phyloP scores from a whole-genome alignment of 2,113 vertebrate genomes.

The Channa maculata region DNA sequence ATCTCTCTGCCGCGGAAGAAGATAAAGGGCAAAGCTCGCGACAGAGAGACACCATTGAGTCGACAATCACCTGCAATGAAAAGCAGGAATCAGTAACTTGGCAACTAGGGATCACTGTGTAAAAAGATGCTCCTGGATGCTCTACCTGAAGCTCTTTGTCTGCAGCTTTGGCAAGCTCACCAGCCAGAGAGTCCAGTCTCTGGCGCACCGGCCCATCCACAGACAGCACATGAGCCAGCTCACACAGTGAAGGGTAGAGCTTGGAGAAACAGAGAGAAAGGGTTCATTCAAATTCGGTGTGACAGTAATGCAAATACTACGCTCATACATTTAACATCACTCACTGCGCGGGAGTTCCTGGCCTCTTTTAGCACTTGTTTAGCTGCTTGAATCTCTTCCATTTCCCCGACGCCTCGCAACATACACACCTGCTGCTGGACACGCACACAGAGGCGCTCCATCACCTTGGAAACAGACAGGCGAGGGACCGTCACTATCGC shows the following conservation, averaged over 20 bases:
- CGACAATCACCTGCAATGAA: slow-evolving; percentile 87
- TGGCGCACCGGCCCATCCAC: slow-evolving; percentile 91
- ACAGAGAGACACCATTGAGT: slow-evolving; percentile 91
- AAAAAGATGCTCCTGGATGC: background rate
- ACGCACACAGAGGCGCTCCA: slow-evolving; percentile 89
- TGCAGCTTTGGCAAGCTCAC: slow-evolving; percentile 91
- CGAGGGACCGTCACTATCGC: background rate
- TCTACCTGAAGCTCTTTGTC: slow-evolving; percentile 93
- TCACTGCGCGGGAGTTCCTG: slow-evolving; percentile 92
- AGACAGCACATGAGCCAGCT: slow-evolving; percentile 91
- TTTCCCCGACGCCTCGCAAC: slow-evolving; percentile 84
- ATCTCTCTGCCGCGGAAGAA: slow-evolving; percentile 85
- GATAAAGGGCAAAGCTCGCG: slow-evolving; percentile 90
- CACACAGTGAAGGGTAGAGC: slow-evolving; percentile 92
- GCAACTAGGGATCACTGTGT: background rate
- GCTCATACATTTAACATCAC: slow-evolving; percentile 43
- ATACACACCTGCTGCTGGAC: slow-evolving; percentile 91
- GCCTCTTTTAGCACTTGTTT: slow-evolving; percentile 92
- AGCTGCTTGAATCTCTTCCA: slow-evolving; percentile 89
- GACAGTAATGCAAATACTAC: slow-evolving; percentile 1
- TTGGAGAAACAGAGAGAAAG: slow-evolving; percentile 39
- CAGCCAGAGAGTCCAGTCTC: slow-evolving; percentile 89
- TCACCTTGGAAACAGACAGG: slow-evolving; percentile 81
- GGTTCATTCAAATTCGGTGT: slow-evolving; percentile 5
- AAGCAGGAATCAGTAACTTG: slow-evolving; percentile 6